Evolutionary conservation across 37 sponge, comb jelly and placozoan species (phyloP).

Genomic region (Crambe crambe): DNA sequence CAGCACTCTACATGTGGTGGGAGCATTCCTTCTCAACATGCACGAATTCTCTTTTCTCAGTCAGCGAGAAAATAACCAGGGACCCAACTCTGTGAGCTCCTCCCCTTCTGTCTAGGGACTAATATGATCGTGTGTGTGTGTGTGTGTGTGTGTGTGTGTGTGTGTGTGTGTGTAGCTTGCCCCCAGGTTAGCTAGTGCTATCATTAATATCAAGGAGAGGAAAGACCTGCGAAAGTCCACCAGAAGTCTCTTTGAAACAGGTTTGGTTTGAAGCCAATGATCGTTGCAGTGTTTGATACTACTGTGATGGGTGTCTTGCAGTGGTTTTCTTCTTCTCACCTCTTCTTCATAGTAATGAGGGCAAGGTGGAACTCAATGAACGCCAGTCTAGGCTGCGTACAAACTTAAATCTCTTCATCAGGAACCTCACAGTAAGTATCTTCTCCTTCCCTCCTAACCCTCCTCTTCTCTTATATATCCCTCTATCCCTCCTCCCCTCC

Average conservation of each 20-base stretch:
- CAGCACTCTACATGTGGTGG: constrained; percentile 36
- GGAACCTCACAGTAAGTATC: constrained; percentile 35
- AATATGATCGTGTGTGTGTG: neutral
- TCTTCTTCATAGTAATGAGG: constrained; percentile 13
- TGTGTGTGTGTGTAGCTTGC: constrained; percentile 40
- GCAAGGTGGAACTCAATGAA: constrained; percentile 22
- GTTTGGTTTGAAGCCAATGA: constrained; percentile 16
- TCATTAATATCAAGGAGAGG: constrained; percentile 35
- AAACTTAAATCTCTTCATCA: constrained; percentile 49
- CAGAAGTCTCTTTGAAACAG: constrained; percentile 74
- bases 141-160: neutral
- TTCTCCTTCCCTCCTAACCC: neutral
- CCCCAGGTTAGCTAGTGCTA: constrained; percentile 53
- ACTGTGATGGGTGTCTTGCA: neutral
- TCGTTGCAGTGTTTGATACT: neutral
- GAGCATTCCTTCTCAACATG: constrained; percentile 75
- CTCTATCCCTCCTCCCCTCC: neutral
- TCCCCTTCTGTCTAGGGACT: neutral
- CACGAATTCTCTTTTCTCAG: constrained; percentile 52
- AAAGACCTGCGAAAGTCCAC: constrained; percentile 52
- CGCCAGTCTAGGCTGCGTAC: constrained; percentile 38
- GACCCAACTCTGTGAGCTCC: neutral
- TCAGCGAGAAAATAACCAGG: constrained; percentile 4
- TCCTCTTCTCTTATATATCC: neutral
- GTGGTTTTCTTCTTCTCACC: constrained; percentile 40